Percentiles rank a stretch among this genome's conserved stretches.
Evolutionary conservation across 2,888 invertebrate species (phyloP).

Genomic region (Hetaerina titia): DNA sequence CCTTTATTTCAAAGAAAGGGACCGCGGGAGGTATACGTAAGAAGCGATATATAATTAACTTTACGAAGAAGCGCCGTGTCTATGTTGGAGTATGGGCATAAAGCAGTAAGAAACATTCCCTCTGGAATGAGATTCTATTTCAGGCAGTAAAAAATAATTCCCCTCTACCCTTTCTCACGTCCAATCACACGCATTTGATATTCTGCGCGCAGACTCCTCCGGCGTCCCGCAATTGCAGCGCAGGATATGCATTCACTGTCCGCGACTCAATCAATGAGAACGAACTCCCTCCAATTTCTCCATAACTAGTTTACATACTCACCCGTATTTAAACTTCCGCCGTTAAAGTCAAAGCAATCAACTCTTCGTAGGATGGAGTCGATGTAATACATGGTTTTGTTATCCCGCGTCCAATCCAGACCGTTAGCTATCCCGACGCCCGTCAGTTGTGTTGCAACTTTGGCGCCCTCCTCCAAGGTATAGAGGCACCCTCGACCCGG

Average conservation of each 20-base stretch:
- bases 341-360: slow-evolving; percentile 76
- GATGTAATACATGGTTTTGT: slow-evolving; percentile 76
- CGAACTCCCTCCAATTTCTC: not conserved
- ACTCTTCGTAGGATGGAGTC: slow-evolving; percentile 76
- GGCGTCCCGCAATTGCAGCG: not conserved
- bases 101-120: not conserved
- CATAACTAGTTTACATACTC: slow-evolving; percentile 71
- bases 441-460: not conserved
- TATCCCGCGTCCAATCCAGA: slow-evolving; percentile 76
- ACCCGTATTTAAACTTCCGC: slow-evolving; percentile 75
- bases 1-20: not conserved
- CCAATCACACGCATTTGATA: not conserved
- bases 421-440: slow-evolving; percentile 76
- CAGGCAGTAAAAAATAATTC: not conserved
- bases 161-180: not conserved
- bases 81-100: not conserved
- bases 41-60: not conserved
- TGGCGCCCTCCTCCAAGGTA: not conserved
- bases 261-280: not conserved
- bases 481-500: slow-evolving; percentile 6
- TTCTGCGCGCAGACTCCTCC: not conserved
- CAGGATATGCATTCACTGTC: not conserved
- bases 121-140: not conserved
- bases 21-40: not conserved
- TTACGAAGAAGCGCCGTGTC: not conserved